These are phyloP conservation scores for Shinisaurus crocodilurus DNA, from an alignment of 2,113 vertebrate genomes.

Conservation along the genomic window DNA sequence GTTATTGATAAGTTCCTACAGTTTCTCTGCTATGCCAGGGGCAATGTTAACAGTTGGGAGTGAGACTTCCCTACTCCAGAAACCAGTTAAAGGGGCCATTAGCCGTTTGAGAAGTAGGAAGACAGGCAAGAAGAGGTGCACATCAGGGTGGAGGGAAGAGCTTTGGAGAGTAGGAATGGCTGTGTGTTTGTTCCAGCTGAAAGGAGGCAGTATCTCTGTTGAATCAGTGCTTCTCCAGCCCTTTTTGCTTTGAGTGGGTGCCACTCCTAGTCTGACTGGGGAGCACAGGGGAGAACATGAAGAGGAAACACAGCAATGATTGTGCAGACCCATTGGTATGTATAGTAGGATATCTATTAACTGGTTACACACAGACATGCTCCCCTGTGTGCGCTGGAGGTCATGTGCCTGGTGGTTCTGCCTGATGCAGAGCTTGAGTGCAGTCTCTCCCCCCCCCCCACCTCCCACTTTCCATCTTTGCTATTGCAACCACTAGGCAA, in stretches of 20 bases:
- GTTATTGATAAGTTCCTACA: background rate
- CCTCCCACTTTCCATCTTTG: background rate
- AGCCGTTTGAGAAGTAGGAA: background rate
- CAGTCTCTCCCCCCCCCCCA: no score
- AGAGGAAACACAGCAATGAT: constrained; percentile 18
- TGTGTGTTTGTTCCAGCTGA: background rate
- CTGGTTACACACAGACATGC: constrained; percentile 58
- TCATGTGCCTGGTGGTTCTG: constrained; percentile 66
- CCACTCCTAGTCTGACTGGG: background rate
- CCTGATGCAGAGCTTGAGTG: constrained; percentile 39
- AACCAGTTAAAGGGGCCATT: rapidly evolving
- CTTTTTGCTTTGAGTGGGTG: background rate
- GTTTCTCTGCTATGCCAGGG: background rate
- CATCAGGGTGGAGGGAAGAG: no score
- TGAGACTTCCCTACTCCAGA: background rate
- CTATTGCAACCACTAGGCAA: background rate
- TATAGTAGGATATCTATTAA: constrained; percentile 59
- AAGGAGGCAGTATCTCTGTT: background rate
- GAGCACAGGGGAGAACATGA: background rate
- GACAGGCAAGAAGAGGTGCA: background rate
- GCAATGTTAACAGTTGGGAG: background rate
- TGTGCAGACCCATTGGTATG: rapidly evolving
- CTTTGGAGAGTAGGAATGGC: background rate
- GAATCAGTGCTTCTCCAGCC: constrained; percentile 22
- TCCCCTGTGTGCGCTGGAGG: background rate